Evolutionary conservation across 1,140 invertebrate genomes (phyloP).

Genomic region (Drosophila navojoa): DNA sequence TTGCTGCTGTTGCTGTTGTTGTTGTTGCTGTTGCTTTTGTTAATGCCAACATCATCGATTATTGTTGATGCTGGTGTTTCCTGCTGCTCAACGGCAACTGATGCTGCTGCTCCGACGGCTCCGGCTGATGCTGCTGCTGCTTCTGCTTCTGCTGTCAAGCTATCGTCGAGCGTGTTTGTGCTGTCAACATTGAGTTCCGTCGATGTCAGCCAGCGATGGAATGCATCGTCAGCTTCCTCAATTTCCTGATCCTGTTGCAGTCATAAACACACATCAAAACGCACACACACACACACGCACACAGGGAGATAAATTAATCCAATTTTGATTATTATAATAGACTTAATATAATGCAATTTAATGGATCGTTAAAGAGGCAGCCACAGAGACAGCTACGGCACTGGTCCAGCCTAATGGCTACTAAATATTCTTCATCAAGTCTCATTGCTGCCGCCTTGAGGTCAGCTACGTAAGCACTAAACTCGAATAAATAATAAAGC

Average conservation of each 20-base stretch:
- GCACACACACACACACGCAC: background rate
- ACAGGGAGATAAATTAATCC: background rate
- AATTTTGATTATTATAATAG: slow-evolving; percentile 28
- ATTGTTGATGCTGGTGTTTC: slow-evolving; percentile 72
- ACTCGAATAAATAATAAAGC: slow-evolving; percentile 64
- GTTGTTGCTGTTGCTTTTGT: slow-evolving; percentile 49
- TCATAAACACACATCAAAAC: background rate
- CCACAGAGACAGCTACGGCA: too few species aligned
- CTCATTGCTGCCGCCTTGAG: background rate
- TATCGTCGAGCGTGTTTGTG: slow-evolving; percentile 64
- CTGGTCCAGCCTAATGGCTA: slow-evolving; percentile 34
- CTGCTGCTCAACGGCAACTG: slow-evolving; percentile 52
- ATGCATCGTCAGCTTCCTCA: slow-evolving; percentile 76
- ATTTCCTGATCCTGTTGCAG: slow-evolving; percentile 46
- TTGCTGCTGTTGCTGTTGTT: slow-evolving; percentile 54
- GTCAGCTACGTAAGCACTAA: slow-evolving; percentile 30
- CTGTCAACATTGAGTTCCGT: slow-evolving; percentile 72
- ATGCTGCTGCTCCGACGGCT: slow-evolving; percentile 51
- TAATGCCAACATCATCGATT: slow-evolving; percentile 72
- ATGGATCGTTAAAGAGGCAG: slow-evolving; percentile 3
- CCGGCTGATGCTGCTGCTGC: slow-evolving; percentile 39
- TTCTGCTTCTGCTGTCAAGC: slow-evolving; percentile 60
- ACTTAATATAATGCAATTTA: slow-evolving; percentile 18
- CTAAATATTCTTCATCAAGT: slow-evolving; percentile 34
- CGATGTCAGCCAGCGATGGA: slow-evolving; percentile 81